Evolutionary conservation across 2,888 invertebrate genomes (phyloP).

Genomic region (Cistogaster globosa): DNA sequence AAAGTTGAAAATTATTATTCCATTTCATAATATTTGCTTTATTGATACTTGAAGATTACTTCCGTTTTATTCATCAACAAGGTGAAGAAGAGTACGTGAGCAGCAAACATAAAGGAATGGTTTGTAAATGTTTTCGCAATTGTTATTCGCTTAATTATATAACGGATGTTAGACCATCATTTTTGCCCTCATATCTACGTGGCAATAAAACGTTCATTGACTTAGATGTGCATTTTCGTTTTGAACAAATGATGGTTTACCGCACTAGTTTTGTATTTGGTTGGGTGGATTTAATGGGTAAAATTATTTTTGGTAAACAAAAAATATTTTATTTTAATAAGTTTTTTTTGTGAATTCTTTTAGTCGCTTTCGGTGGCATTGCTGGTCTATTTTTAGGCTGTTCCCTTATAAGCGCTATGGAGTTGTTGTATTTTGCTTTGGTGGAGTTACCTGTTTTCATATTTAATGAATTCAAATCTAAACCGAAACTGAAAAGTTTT

Average conservation of each 20-base stretch:
- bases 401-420: constrained; percentile 83
- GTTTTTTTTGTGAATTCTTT: neutral
- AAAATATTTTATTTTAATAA: neutral
- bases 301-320: neutral
- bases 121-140: constrained; percentile 81
- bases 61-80: constrained; percentile 77
- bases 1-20: neutral
- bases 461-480: constrained; percentile 35
- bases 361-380: constrained; percentile 84
- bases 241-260: constrained; percentile 83
- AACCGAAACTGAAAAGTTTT: neutral
- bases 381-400: constrained; percentile 84
- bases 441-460: constrained; percentile 77
- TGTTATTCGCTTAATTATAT: constrained; percentile 81
- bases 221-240: constrained; percentile 83
- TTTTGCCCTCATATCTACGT: constrained; percentile 76
- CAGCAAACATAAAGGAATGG: constrained; percentile 79
- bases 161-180: constrained; percentile 78
- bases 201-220: constrained; percentile 79
- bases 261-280: constrained; percentile 83
- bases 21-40: constrained; percentile 30
- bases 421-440: constrained; percentile 82
- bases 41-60: constrained; percentile 73
- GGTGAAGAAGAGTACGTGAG: constrained; percentile 78
- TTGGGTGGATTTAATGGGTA: constrained; percentile 84